These are phyloP conservation scores for Corythornis cristatus DNA, from an alignment of 2,113 vertebrate species.

Conservation along the genomic window DNA sequence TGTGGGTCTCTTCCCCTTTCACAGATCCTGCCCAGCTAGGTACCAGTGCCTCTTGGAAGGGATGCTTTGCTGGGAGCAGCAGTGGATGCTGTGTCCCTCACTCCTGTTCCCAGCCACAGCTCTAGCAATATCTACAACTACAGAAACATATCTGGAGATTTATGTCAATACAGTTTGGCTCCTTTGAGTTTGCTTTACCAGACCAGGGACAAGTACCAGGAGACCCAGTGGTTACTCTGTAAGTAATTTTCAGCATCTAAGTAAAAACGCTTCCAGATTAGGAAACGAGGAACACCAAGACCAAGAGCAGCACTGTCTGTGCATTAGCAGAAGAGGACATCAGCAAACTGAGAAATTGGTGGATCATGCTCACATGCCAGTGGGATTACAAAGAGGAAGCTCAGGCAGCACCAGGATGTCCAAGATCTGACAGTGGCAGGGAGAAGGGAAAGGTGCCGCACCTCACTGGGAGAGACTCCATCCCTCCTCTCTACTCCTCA, in stretches of 20 bases:
- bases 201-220: not conserved
- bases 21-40: not conserved
- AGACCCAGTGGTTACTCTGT: not conserved
- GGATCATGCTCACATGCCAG: not conserved
- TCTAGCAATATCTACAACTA: not conserved
- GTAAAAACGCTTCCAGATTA: not conserved
- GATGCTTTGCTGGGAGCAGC: not conserved
- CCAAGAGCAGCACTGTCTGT: not conserved
- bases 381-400: not conserved
- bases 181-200: not conserved
- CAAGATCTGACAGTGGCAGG: not conserved
- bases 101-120: not conserved
- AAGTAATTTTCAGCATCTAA: not conserved
- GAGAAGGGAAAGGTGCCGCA: not conserved
- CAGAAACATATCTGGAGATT: not conserved
- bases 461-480: not conserved
- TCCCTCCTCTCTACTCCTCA: not conserved
- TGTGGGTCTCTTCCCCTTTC: not conserved
- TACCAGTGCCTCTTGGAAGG: not conserved
- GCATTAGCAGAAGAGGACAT: accelerated
- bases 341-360: not conserved
- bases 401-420: not conserved
- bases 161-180: accelerated
- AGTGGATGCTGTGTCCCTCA: not conserved
- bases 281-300: not conserved